A percentile compares a stretch with the other conserved stretches of the same genome.
These are phyloP conservation scores for Chanos chanos DNA, from an alignment of 2,797 vertebrate genomes.

Conservation along the genomic window DNA sequence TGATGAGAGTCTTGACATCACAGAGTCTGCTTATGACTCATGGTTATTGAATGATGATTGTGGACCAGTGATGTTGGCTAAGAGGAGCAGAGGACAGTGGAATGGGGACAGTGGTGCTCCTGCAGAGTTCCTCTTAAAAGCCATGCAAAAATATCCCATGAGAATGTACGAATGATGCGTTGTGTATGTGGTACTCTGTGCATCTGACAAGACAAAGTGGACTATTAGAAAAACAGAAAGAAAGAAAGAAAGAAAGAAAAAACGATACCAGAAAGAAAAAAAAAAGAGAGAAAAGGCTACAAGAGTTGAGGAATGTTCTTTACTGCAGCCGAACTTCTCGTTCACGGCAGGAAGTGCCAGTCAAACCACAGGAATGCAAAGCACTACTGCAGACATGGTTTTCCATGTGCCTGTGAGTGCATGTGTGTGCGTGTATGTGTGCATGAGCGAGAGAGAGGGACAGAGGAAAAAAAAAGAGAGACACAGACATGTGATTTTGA, in stretches of 20 bases:
- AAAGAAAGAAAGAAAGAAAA: background rate
- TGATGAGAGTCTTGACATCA: too few species aligned
- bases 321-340: slow-evolving; percentile 40
- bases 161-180: background rate
- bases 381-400: slow-evolving; percentile 57
- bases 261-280: too few species aligned
- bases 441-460: background rate
- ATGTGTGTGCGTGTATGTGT: slow-evolving; percentile 29
- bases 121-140: background rate
- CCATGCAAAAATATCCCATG: background rate
- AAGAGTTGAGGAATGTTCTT: slow-evolving; percentile 50
- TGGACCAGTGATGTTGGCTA: too few species aligned
- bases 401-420: slow-evolving; percentile 44
- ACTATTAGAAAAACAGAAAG: slow-evolving; percentile 25
- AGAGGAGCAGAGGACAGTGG: too few species aligned
- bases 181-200: background rate
- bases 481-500: background rate
- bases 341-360: slow-evolving; percentile 59
- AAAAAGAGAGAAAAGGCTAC: slow-evolving; percentile 26
- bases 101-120: too few species aligned
- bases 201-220: slow-evolving; percentile 26
- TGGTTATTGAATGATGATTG: too few species aligned
- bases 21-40: too few species aligned
- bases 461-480: slow-evolving; percentile 7
- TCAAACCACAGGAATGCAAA: slow-evolving; percentile 62